These are phyloP conservation scores for Ochropleura plecta DNA, from an alignment of 2,888 invertebrate species.

Conservation along the genomic window DNA sequence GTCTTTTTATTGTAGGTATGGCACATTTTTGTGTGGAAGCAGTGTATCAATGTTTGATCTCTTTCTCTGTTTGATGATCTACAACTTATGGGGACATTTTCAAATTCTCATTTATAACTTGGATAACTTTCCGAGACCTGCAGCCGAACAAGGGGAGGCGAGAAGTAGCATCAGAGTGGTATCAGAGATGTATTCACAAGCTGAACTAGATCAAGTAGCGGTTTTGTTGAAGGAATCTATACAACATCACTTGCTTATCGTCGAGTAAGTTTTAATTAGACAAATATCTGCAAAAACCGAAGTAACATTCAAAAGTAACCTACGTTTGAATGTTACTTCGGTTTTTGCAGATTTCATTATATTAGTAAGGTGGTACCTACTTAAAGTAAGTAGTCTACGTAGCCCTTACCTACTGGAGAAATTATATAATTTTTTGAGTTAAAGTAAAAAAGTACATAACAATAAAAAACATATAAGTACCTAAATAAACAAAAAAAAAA, in stretches of 20 bases:
- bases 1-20: slow-evolving; percentile 39
- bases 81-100: slow-evolving; percentile 68
- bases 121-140: slow-evolving; percentile 55
- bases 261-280: slow-evolving; percentile 35
- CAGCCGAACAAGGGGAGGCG: slow-evolving; percentile 17
- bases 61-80: slow-evolving; percentile 63
- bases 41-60: slow-evolving; percentile 63
- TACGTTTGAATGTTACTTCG: background rate
- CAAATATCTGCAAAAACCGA: too few species aligned
- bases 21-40: slow-evolving; percentile 45
- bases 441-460: too few species aligned
- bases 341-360: background rate
- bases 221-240: slow-evolving; percentile 48
- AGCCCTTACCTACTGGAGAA: too few species aligned
- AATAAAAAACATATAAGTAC: too few species aligned
- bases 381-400: too few species aligned
- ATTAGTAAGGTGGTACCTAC: too few species aligned
- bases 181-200: slow-evolving; percentile 52
- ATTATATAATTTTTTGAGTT: too few species aligned
- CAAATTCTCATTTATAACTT: slow-evolving; percentile 63
- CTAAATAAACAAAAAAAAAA: too few species aligned
- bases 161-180: slow-evolving; percentile 1
- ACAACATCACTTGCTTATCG: slow-evolving; percentile 45
- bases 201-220: slow-evolving; percentile 33
- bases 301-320: too few species aligned